Evolutionary conservation across 2,888 invertebrate genomes (phyloP).

Genomic region (Agrochola litura): DNA sequence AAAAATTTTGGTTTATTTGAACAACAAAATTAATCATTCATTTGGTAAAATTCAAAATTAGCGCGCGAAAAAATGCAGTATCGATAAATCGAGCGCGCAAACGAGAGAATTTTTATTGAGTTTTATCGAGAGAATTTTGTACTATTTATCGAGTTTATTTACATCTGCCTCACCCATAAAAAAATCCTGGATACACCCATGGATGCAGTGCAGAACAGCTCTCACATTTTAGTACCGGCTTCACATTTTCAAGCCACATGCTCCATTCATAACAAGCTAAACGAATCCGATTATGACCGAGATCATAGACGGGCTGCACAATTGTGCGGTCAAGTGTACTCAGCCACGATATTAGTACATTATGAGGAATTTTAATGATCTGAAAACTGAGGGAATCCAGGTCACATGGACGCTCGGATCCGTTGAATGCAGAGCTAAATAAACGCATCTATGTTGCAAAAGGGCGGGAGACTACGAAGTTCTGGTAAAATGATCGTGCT

Average conservation of each 20-base stretch:
- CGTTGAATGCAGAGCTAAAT: conserved; percentile 57
- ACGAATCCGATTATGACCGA: conserved; percentile 23
- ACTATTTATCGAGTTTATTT: no score
- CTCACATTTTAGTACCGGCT: background rate
- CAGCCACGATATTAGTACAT: conserved; percentile 59
- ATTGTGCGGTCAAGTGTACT: conserved; percentile 69
- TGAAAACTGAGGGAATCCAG: conserved; percentile 66
- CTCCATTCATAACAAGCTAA: conserved; percentile 36
- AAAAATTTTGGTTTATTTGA: no score
- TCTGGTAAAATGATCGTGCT: conserved; percentile 21
- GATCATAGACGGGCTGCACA: conserved; percentile 37
- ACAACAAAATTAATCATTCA: no score
- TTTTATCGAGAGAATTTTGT: no score
- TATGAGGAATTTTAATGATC: conserved; percentile 69
- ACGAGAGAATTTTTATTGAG: no score
- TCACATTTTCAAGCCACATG: conserved; percentile 16
- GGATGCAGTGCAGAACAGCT: no score
- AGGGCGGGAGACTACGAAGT: conserved; percentile 36
- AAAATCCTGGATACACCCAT: no score
- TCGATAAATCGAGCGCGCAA: no score
- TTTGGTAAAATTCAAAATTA: no score
- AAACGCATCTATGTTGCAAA: conserved; percentile 52
- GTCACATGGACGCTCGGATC: conserved; percentile 58
- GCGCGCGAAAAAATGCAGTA: no score
- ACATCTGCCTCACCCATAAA: no score